Evolutionary conservation across 2,888 invertebrate genomes (phyloP).

Genomic region (Timema podura): DNA sequence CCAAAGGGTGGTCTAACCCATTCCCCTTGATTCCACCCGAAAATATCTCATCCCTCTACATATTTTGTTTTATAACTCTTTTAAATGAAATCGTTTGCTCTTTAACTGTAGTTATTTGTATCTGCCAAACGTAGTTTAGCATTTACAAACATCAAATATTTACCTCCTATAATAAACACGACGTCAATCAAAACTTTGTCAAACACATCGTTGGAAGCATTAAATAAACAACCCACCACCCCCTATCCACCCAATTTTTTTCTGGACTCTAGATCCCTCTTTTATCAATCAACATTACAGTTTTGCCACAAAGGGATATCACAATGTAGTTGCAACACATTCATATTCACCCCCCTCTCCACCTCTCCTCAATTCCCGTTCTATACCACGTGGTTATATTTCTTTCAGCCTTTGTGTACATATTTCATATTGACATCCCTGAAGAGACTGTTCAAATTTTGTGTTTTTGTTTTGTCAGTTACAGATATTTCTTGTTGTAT

Average conservation of each 20-base stretch:
- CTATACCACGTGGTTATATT: too few species aligned
- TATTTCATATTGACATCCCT: too few species aligned
- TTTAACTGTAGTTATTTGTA: constrained; percentile 16
- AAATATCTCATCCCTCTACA: too few species aligned
- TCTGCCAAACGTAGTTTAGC: constrained; percentile 26
- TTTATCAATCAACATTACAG: constrained; percentile 27
- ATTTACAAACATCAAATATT: constrained; percentile 29
- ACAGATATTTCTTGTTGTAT: too few species aligned
- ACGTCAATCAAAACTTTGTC: constrained; percentile 30
- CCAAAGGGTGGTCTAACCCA: too few species aligned
- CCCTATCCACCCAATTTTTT: neutral
- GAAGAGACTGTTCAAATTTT: too few species aligned
- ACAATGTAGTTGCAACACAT: neutral
- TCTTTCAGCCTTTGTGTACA: too few species aligned
- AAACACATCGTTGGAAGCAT: constrained; percentile 24
- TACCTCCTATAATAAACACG: constrained; percentile 25
- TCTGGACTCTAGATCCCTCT: neutral
- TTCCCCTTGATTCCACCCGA: too few species aligned
- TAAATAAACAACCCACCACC: neutral
- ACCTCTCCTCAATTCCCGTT: neutral
- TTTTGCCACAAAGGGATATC: constrained; percentile 18
- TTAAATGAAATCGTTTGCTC: neutral
- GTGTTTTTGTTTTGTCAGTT: too few species aligned
- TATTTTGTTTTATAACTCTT: too few species aligned
- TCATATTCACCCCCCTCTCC: neutral